phyloP scores from a whole-genome alignment of 2,888 invertebrate genomes.

The Cheilosia urbana region DNA sequence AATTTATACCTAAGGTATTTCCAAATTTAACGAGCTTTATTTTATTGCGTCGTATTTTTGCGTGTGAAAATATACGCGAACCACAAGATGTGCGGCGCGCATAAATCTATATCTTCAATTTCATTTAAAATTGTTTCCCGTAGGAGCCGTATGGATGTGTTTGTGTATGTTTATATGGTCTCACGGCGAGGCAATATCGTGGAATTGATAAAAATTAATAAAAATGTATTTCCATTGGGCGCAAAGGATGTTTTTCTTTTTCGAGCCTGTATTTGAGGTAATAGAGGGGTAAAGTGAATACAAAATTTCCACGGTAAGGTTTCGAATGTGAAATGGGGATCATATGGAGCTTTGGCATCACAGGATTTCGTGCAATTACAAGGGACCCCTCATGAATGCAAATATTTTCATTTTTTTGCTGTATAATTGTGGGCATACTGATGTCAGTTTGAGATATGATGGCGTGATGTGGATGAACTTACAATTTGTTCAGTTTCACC shows the following conservation, averaged over 20 bases:
- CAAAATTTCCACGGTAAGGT: conserved; percentile 24
- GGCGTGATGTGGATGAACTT: too few relatives aligned
- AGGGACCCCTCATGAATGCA: not conserved
- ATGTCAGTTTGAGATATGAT: too few relatives aligned
- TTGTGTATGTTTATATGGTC: not conserved
- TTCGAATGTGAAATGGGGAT: not conserved
- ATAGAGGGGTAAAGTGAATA: not conserved
- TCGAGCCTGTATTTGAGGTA: conserved; percentile 11
- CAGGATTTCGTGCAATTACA: conserved; percentile 17
- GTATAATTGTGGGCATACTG: too few relatives aligned
- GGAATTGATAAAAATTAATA: conserved; percentile 65
- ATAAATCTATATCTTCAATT: conserved; percentile 23
- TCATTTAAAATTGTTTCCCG: conserved; percentile 47
- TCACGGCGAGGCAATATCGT: conserved; percentile 20
- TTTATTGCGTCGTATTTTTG: conserved; percentile 41
- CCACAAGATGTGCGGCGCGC: conserved; percentile 24
- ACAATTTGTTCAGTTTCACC: too few relatives aligned
- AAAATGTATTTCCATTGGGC: conserved; percentile 49
- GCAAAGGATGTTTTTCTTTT: conserved; percentile 20
- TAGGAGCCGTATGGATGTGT: not conserved
- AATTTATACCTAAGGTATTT: conserved; percentile 4
- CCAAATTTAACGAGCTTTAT: conserved; percentile 39
- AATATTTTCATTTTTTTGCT: not conserved
- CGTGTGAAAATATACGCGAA: not conserved
- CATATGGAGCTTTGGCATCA: conserved; percentile 9